Conservation (phyloP, 2,797 vertebrate species). For the Clangula hyemalis region DNA sequence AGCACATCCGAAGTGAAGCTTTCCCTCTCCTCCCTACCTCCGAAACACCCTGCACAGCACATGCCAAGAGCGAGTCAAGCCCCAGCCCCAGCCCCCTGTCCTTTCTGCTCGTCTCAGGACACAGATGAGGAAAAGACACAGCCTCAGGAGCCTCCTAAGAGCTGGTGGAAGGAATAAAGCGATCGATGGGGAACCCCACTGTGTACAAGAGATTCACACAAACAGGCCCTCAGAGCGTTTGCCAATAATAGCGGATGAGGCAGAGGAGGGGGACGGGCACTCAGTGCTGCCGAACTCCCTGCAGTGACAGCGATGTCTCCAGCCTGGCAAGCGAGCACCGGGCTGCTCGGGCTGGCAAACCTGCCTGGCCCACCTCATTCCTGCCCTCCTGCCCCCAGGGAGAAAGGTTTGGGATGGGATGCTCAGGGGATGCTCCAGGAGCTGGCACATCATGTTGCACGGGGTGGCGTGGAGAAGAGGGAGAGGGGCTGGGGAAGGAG, state of each 20-base stretch:
- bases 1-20: neutral
- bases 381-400: neutral
- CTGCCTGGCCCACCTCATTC: neutral
- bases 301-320: neutral
- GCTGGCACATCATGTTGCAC: neutral
- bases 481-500: neutral
- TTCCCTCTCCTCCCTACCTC: neutral
- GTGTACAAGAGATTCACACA: neutral
- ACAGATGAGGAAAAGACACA: neutral
- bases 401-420: neutral
- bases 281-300: neutral
- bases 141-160: neutral
- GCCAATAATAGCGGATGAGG: conserved; percentile 19
- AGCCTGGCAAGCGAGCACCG: neutral
- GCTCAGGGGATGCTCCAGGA: neutral
- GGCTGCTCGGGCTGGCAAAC: neutral
- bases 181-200: neutral
- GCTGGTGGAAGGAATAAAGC: neutral
- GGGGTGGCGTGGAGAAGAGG: rapidly evolving
- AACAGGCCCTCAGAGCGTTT: neutral
- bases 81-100: neutral
- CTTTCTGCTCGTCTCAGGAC: neutral
- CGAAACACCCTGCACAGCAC: neutral
- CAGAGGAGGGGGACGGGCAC: neutral
- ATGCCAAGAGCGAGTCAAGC: rapidly evolving